Evolutionary conservation across 2,797 vertebrate species (phyloP).

Genomic region (Orestias chungarensis): DNA sequence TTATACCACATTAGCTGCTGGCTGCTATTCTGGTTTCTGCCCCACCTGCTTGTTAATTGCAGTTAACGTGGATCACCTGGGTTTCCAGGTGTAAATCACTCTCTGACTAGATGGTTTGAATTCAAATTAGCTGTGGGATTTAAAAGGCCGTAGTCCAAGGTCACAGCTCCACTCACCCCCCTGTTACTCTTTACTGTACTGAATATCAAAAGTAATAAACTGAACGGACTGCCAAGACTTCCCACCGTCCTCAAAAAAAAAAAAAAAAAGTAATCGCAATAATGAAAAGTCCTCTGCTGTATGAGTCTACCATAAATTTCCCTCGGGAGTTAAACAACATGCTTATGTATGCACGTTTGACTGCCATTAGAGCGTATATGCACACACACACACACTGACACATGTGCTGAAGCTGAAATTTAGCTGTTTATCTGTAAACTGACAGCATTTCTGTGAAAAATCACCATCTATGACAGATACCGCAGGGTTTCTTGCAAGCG

Average conservation of each 20-base stretch:
- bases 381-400: constrained; percentile 12
- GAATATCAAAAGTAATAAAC: constrained; percentile 50
- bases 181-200: constrained; percentile 25
- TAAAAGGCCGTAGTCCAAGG: constrained; percentile 38
- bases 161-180: constrained; percentile 21
- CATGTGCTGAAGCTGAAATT: constrained; percentile 64
- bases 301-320: constrained; percentile 56
- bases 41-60: constrained; percentile 34
- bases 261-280: constrained; percentile 51
- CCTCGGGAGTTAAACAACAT: constrained; percentile 37
- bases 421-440: constrained; percentile 57
- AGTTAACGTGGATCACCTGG: constrained; percentile 45
- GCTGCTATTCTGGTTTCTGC: constrained; percentile 4
- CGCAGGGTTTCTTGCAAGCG: constrained; percentile 53
- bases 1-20: constrained; percentile 15
- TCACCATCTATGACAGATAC: constrained; percentile 59
- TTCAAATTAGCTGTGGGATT: constrained; percentile 27
- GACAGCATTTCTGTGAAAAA: constrained; percentile 58
- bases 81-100: constrained; percentile 34
- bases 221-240: constrained; percentile 21
- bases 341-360: constrained; percentile 58
- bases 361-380: constrained; percentile 14
- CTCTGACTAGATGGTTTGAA: constrained; percentile 25
- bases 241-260: constrained; percentile 35
- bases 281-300: constrained; percentile 62